Evolutionary conservation across 2,797 vertebrate genomes (phyloP).

Genomic region (Chiroxiphia lanceolata): DNA sequence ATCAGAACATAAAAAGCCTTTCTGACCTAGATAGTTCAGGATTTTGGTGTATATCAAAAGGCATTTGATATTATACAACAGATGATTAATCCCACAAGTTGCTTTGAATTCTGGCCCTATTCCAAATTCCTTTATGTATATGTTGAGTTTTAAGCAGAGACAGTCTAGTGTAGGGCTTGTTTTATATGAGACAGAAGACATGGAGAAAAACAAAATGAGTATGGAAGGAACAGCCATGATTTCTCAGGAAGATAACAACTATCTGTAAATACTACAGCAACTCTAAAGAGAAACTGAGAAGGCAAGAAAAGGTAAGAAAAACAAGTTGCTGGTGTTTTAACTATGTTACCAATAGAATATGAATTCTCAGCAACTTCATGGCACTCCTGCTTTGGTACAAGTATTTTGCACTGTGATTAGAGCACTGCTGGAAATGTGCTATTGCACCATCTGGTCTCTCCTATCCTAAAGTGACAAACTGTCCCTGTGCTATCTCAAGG

Average conservation of each 20-base stretch:
- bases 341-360: not conserved
- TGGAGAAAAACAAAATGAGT: accelerated
- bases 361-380: not conserved
- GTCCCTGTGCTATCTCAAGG: not conserved
- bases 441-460: not conserved
- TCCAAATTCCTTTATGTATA: not conserved
- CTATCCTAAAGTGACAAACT: not conserved
- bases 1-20: constrained; percentile 5
- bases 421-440: not conserved
- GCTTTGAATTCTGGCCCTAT: not conserved
- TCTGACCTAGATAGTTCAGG: constrained; percentile 39
- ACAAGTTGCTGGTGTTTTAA: not conserved
- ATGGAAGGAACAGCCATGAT: not conserved
- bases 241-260: not conserved
- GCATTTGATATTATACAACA: constrained; percentile 2
- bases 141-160: not conserved
- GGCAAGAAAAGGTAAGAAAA: not conserved
- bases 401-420: not conserved
- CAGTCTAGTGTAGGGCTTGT: not conserved
- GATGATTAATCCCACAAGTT: constrained; percentile 24
- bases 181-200: not conserved
- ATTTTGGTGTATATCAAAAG: constrained; percentile 33
- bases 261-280: not conserved
- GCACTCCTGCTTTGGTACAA: not conserved
- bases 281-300: not conserved